Evolutionary conservation across 2,797 vertebrate species (phyloP), one percentile per base, ranked within the genome.

Genomic region (Peromyscus nudipes): DNA sequence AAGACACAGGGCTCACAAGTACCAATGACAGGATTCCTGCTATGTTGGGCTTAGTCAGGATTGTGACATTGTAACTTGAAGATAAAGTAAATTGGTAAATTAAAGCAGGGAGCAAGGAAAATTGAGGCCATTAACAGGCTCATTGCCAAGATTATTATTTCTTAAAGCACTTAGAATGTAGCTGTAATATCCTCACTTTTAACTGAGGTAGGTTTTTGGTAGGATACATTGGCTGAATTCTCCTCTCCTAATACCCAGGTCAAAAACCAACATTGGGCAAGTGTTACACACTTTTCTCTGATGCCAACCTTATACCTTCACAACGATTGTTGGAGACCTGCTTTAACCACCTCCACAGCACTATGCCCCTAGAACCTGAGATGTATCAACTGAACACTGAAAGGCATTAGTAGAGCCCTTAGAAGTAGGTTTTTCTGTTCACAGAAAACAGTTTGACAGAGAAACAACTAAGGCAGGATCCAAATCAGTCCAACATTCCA

Each of bases 381-480:
- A 43, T 25, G 7, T 0, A 6, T 6, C 27, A 71, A 1, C 13
- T 21, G 17, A 77, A 76, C 10, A 5, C 0, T 43, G 12, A 40
- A 60, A 64, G 11, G 6, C 34, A 55, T 31, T 82, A 21, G n/a
- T 46, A 57, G 62, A 52, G n/a, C 1, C 43, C 27, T 69, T 27
- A 27, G 27, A 71, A 40, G 11, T 37, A 46, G 43, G 6, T n/a
- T 10, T 43, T 52, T 31, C 1, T 52, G 7, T 43, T 71, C 17
- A 8, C 0, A n/a, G 62, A 46, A 85, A 77, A 27, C n/a, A 6
- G 13, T 82, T 75, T 29, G 5, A 21, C 23, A 25, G n/a, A 73
- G 49, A 46, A 40, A 5, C 21, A 46, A 62, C 13, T 5, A 29
- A 57, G 27, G 21, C 3, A 16, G 40, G 1, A 23, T 65, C 37